phyloP scores from a whole-genome alignment of 1,140 invertebrate genomes.

The Bombus haemorrhoidalis region DNA sequence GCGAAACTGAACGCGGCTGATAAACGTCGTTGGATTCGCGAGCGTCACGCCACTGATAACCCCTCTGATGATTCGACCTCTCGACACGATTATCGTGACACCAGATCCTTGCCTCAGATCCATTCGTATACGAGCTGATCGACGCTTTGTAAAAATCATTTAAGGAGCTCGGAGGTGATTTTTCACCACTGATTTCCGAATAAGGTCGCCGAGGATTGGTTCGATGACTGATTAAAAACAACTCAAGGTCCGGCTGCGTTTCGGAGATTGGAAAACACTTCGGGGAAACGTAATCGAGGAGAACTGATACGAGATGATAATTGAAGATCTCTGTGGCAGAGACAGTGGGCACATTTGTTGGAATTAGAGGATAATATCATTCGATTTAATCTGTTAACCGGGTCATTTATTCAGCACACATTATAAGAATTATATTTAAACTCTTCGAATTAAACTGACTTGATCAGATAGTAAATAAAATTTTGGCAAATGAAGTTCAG shows the following conservation, averaged over 20 bases:
- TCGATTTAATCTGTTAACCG: not conserved
- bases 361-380: not conserved
- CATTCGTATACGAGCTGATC: constrained; percentile 22
- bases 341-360: too few species aligned
- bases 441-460: not conserved
- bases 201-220: constrained; percentile 8
- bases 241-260: not conserved
- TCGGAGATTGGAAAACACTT: not conserved
- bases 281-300: not conserved
- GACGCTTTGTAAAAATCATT: not conserved
- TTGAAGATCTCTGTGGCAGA: too few species aligned
- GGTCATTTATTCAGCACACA: too few species aligned
- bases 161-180: constrained; percentile 17
- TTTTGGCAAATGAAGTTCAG: too few species aligned
- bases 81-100: constrained; percentile 57
- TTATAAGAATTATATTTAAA: not conserved
- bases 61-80: constrained; percentile 36
- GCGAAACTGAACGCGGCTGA: not conserved
- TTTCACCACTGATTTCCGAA: not conserved
- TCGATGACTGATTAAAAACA: not conserved
- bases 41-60: constrained; percentile 56
- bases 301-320: not conserved
- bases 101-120: constrained; percentile 39
- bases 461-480: too few species aligned
- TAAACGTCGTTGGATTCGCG: constrained; percentile 7